Base-by-base conservation (phyloP, 2,113 vertebrate species). In the Chunga burmeisteri region DNA sequence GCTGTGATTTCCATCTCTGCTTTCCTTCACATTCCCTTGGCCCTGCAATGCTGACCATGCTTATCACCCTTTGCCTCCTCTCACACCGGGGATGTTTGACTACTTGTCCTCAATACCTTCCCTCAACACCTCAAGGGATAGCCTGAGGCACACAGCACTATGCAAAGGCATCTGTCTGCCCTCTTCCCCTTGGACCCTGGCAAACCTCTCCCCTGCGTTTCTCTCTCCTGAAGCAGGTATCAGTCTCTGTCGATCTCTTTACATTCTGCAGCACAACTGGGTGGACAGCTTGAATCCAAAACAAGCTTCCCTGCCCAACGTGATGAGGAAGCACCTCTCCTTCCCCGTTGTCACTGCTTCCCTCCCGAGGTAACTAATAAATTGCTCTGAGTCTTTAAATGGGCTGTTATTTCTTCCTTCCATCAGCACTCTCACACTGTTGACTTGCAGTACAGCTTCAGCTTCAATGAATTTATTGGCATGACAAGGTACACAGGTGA, bases 401-500 rank as follows among this genome's bases (percentile, higher is more conserved):
- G 86, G 83, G 62, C 62, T 96, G 81, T 95, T 93, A 82, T 89
- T 96, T 88, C 92, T 93, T 96, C 81, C 66, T 91, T 94, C 84
- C 73, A 80, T 94, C 93, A 95, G 89, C 84, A 82, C 78, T 86
- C 90, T 65, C 74, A 88, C 72, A 78, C 83, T 95, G 42, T 84
- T 68, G 59, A 92, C 91, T 91, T 19, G 3, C 13, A 9, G 40
- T 75, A 79, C 63, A 81, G 79, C 92, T 89, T 94, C 81, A 90
- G 46, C 82, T 95, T 96, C 89, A 90, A 46, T 95, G 90, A 93
- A 93, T 96, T 88, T 96, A 94, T 91, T 88, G 94, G 63, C 81
- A 70, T 94, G 89, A 95, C 89, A 96, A 68, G 84, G 91, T 93
- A 96, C 90, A 97, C 78, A 93, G 74, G 67, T 96, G 86, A 96